Percentiles rank a stretch among this genome's conserved stretches.
These are phyloP conservation scores for Rhodophaea formosa DNA, from an alignment of 2,888 invertebrate genomes.

Conservation along the genomic window DNA sequence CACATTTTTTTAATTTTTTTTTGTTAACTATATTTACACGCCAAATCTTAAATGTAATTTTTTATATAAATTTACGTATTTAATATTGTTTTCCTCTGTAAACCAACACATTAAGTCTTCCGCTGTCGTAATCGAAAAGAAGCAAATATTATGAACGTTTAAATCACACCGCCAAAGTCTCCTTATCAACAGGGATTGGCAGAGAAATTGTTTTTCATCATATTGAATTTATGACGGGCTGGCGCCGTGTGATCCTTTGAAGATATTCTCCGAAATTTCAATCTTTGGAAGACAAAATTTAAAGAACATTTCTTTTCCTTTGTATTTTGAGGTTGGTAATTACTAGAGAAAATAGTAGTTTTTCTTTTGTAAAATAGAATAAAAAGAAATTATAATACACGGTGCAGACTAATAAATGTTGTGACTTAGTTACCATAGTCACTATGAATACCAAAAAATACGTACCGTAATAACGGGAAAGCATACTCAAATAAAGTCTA, in stretches of 20 bases:
- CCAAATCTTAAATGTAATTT: too few relatives aligned
- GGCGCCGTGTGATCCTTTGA: not conserved
- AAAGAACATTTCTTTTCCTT: conserved; percentile 2
- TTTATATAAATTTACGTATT: too few relatives aligned
- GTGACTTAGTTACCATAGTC: too few relatives aligned
- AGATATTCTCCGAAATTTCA: conserved; percentile 5
- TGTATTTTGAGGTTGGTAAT: not conserved
- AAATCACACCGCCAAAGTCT: conserved; percentile 1
- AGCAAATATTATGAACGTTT: not conserved
- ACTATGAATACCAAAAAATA: too few relatives aligned
- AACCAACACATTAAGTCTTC: not conserved
- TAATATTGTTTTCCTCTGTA: not conserved
- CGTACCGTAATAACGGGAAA: too few relatives aligned
- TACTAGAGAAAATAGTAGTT: not conserved
- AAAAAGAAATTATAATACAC: too few relatives aligned
- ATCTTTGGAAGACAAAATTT: not conserved
- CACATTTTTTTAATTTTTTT: too few relatives aligned
- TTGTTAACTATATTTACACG: too few relatives aligned
- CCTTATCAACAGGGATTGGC: not conserved
- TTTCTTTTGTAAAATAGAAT: too few relatives aligned
- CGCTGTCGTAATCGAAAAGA: not conserved
- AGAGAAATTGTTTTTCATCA: conserved; percentile 11
- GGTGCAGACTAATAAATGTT: too few relatives aligned
- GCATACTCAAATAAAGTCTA: too few relatives aligned
- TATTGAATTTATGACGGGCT: conserved; percentile 1